phyloP scores from a whole-genome alignment of 2,888 invertebrate genomes.

The Drepana falcataria region DNA sequence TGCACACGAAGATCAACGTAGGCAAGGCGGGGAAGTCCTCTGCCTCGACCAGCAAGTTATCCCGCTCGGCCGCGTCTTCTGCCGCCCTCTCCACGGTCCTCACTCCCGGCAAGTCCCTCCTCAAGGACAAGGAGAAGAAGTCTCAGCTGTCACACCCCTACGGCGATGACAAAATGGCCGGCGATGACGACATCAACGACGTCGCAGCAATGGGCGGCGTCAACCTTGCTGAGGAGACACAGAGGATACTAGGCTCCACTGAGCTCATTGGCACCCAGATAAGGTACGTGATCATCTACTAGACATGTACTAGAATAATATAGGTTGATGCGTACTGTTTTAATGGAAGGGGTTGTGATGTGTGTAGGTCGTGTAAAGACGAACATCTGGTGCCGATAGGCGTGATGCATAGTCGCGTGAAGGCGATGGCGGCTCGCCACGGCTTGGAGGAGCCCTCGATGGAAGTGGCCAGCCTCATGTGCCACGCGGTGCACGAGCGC shows the following conservation, averaged over 20 bases:
- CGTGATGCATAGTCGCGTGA: constrained; percentile 87
- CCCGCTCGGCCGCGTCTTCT: constrained; percentile 41
- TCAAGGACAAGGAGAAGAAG: constrained; percentile 89
- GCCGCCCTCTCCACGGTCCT: constrained; percentile 55
- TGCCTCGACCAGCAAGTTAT: constrained; percentile 63
- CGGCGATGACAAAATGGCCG: constrained; percentile 79
- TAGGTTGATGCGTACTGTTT: no score
- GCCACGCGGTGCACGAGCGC: constrained; percentile 96
- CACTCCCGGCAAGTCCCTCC: constrained; percentile 78
- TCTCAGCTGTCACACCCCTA: constrained; percentile 52
- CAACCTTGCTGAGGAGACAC: constrained; percentile 96
- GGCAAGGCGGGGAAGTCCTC: constrained; percentile 69
- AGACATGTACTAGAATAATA: constrained; percentile 51
- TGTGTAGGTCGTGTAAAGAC: constrained; percentile 88
- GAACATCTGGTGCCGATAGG: constrained; percentile 90
- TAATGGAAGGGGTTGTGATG: no score
- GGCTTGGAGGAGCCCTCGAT: constrained; percentile 90
- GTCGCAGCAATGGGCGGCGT: constrained; percentile 99
- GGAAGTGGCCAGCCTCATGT: constrained; percentile 93
- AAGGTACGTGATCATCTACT: constrained; percentile 55
- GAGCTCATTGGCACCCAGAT: constrained; percentile 94
- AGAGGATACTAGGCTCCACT: constrained; percentile 93
- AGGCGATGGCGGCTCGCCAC: constrained; percentile 84
- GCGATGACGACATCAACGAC: constrained; percentile 98
- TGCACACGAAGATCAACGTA: constrained; percentile 59